Evolutionary conservation across 2,797 vertebrate species (phyloP), one percentile per base, ranked within the genome.

Genomic region (Trachurus trachurus): DNA sequence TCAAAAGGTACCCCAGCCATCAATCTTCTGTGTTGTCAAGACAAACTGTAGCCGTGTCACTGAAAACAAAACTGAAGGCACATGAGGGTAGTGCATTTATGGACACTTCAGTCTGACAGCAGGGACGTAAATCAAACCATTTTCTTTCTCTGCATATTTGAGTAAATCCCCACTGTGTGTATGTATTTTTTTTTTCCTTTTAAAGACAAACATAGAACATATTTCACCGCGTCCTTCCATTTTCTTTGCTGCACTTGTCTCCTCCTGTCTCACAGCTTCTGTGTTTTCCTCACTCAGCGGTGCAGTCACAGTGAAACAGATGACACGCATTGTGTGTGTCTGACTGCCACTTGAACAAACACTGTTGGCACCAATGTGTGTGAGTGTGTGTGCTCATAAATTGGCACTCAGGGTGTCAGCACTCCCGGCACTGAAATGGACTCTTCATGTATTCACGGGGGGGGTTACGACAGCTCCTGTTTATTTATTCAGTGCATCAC

Each of bases 401-500:
- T 76, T 87, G 84, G 74, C 87, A 74, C 78, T 82, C 57, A 40
- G 80, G 62, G 72, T 81, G 76, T 81, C 84, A 74, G 81, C 70
- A 9, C 63, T 71, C 65, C 65, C 68, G 75, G 76, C 84, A 64
- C 63, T 65, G 78, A 71, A 61, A 78, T 63, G 61, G 77, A 73
- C 83, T 80, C 78, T 81, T 87, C 71, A 61, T 82, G 66, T 78
- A 90, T 84, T 76, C 79, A 76, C 26, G 3, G 26, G 26, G 82
- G 58, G 47, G 70, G 64, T 73, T 75, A 65, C 58, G 10, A 8
- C 63, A 76, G 80, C 80, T 53, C 44, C 73, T 78, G 71, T 78
- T 86, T 64, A 80, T 85, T 87, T 88, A 86, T 89, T 86, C 78
- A 80, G 59, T 62, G 58, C 62, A 26, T 82, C 73, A 52, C 16